phyloP scores from a whole-genome alignment of 2,888 invertebrate species.

The Halictus ligatus region DNA sequence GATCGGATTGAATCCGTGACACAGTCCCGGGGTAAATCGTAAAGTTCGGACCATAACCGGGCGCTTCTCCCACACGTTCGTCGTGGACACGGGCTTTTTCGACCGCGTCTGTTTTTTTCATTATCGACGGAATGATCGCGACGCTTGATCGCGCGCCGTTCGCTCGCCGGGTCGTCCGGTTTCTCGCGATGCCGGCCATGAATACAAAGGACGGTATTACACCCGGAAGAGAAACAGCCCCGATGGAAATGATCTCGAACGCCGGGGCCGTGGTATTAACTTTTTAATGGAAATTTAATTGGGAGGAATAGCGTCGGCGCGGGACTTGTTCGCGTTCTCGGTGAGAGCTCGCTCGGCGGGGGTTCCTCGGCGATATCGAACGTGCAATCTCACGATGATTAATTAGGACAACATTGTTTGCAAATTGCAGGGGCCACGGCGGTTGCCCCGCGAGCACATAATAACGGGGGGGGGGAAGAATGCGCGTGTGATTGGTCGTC shows the following conservation, averaged over 20 bases:
- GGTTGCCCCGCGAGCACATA: neutral
- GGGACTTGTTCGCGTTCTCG: neutral
- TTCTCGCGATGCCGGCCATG: constrained; percentile 30
- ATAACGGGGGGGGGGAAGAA: constrained; percentile 9
- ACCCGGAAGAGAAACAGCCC: neutral
- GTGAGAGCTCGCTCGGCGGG: neutral
- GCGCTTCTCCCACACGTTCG: neutral
- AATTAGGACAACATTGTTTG: constrained; percentile 41
- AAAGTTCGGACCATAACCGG: neutral
- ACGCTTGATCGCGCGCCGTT: constrained; percentile 3
- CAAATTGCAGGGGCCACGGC: constrained; percentile 2
- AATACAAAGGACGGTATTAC: constrained; percentile 45
- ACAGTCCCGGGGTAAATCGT: neutral
- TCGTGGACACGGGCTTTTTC: neutral
- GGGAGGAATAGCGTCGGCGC: neutral
- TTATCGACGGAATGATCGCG: constrained; percentile 30
- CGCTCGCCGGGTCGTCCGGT: constrained; percentile 25
- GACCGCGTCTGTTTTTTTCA: constrained; percentile 28
- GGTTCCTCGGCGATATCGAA: constrained; percentile 11
- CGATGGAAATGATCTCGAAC: constrained; percentile 25
- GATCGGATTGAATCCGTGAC: too few relatives aligned
- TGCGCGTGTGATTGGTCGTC: constrained; percentile 40
- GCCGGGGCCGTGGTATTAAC: constrained; percentile 24
- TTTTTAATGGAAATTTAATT: constrained; percentile 52
- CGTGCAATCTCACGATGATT: constrained; percentile 5